Percentiles rank a stretch among this genome's conserved stretches.
These are phyloP conservation scores for Drosophila helvetica DNA, from an alignment of 2,888 invertebrate species.

Conservation along the genomic window DNA sequence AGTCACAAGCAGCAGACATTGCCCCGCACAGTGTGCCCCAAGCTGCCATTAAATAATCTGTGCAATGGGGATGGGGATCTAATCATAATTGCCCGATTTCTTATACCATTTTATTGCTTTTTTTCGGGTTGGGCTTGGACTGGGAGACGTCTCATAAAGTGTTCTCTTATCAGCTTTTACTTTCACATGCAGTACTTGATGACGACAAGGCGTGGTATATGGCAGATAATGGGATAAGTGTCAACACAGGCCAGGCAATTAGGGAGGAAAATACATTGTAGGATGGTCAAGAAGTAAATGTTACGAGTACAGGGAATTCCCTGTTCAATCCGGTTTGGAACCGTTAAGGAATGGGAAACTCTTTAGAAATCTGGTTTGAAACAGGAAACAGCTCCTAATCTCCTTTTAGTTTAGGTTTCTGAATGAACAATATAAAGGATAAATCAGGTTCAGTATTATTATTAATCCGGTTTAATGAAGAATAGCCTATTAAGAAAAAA, in stretches of 20 bases:
- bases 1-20: slow-evolving; percentile 28
- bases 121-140: slow-evolving; percentile 27
- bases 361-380: background rate
- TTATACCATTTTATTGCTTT: slow-evolving; percentile 33
- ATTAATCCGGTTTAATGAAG: slow-evolving; percentile 12
- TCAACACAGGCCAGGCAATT: slow-evolving; percentile 25
- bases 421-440: slow-evolving; percentile 6
- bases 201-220: slow-evolving; percentile 11
- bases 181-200: slow-evolving; percentile 20
- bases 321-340: background rate
- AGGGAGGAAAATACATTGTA: slow-evolving; percentile 17
- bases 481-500: too few relatives aligned
- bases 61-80: background rate
- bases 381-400: background rate
- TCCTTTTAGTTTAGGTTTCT: background rate
- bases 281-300: background rate
- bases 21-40: slow-evolving; percentile 42
- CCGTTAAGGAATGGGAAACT: background rate
- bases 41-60: slow-evolving; percentile 21
- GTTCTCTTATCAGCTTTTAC: slow-evolving; percentile 55
- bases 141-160: slow-evolving; percentile 27
- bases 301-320: background rate
- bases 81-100: slow-evolving; percentile 46
- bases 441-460: slow-evolving; percentile 21
- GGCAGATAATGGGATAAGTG: slow-evolving; percentile 38